A percentile compares a stretch with the other conserved stretches of the same genome.
phyloP scores from a whole-genome alignment of 2,888 invertebrate species.

The Brachycybe producta region DNA sequence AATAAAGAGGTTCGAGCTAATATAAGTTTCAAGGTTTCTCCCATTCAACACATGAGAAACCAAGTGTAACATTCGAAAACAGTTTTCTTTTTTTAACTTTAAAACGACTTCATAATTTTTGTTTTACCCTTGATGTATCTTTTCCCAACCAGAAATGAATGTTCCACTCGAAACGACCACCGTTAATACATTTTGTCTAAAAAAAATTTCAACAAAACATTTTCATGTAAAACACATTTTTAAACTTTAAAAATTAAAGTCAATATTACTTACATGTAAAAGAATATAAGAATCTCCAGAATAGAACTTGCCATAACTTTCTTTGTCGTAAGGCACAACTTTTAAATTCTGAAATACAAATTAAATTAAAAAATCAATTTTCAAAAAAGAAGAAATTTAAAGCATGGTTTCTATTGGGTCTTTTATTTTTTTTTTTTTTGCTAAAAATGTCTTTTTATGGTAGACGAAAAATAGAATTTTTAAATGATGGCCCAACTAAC shows the following conservation, averaged over 20 bases:
- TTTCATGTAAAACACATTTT: conserved; percentile 46
- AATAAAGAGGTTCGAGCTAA: no score
- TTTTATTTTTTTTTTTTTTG: no score
- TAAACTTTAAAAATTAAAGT: not conserved
- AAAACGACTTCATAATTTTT: not conserved
- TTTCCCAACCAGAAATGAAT: conserved; percentile 80
- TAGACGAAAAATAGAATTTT: no score
- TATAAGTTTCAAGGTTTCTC: no score
- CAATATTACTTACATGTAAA: conserved; percentile 49
- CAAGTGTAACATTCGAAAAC: conserved; percentile 1
- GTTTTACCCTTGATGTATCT: conserved; percentile 55
- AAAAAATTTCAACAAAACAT: conserved; percentile 24
- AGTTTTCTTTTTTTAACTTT: not conserved
- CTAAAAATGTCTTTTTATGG: no score
- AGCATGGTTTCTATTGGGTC: no score
- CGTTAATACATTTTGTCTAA: conserved; percentile 52
- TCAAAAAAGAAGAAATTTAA: not conserved
- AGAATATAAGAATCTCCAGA: conserved; percentile 77
- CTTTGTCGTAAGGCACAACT: conserved; percentile 54
- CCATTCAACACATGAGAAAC: not conserved
- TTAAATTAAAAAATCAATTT: not conserved
- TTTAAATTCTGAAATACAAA: conserved; percentile 55
- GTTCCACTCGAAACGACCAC: conserved; percentile 46
- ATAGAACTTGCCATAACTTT: conserved; percentile 67
- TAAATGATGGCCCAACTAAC: no score